phyloP scores from a whole-genome alignment of 2,113 vertebrate genomes.

The Herpailurus yagouaroundi region DNA sequence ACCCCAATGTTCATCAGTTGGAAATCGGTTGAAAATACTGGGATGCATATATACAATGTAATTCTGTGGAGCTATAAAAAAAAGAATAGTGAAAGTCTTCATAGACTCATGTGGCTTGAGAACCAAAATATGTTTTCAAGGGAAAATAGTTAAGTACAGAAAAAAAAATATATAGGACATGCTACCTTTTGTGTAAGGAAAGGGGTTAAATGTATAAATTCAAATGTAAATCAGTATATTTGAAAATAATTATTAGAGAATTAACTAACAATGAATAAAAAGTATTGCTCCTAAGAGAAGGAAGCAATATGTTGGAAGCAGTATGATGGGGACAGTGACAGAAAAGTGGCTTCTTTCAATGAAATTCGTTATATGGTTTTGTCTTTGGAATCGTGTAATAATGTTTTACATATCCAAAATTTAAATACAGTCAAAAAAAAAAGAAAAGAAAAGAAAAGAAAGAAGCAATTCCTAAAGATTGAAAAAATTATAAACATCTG shows the following conservation, averaged over 20 bases:
- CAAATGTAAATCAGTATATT: neutral
- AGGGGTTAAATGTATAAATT: neutral
- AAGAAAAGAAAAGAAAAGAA: neutral
- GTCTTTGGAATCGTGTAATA: neutral
- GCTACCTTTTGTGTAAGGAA: neutral
- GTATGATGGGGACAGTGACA: neutral
- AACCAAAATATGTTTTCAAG: neutral
- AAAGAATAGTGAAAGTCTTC: neutral
- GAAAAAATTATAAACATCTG: constrained; percentile 58
- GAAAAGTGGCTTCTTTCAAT: neutral
- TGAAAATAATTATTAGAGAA: constrained; percentile 20
- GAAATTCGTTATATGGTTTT: neutral
- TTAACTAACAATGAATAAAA: constrained; percentile 11
- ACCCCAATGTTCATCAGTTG: neutral
- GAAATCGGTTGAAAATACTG: neutral
- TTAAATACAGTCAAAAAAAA: constrained; percentile 45
- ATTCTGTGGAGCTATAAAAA: neutral
- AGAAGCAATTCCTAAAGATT: constrained; percentile 57
- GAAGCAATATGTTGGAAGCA: neutral
- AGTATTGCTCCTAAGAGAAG: neutral
- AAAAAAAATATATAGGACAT: neutral
- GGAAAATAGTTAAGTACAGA: neutral
- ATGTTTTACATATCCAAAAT: constrained; percentile 41
- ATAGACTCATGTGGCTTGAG: neutral
- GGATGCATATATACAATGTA: neutral